Evolutionary conservation across 2,888 invertebrate genomes (phyloP), one percentile per base, ranked within the genome.

Genomic region (Brachypterus glaber): DNA sequence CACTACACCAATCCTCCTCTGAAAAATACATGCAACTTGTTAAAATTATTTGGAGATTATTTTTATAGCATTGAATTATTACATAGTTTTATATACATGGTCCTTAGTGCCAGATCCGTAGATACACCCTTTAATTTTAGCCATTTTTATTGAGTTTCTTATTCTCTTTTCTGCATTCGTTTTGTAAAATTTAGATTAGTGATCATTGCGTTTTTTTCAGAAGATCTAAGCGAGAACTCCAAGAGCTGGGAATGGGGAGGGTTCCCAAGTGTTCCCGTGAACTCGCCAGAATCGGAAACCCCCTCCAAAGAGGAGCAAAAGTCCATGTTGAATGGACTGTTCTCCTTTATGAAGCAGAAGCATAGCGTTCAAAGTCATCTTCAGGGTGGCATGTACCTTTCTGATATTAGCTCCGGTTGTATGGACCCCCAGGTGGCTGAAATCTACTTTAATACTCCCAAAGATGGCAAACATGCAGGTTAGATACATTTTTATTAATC

Each of bases 201-300:
- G 15, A 33, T 24, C 21, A 33, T 21, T 33, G 17, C 32, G 7
- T 12, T 3, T 33, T 15, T 37, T 29, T 11, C 30, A 55, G 60
- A 56, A 16, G 59, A 60, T 9, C 46, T 48, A 27, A 54, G 48
- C 17, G 57, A 59, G 30, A 54, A 56, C 2, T 60, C 63, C 16
- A 82, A 82, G 58, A 85, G 85, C 38, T 90, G 91, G 91, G 78
- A 85, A 49, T 87, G 91, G 91, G 91, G 91, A 13, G 89, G 90
- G 60, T 91, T 48, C 90, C 90, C 1, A 72, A 69, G 45, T 25
- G 51, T 60, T 17, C 51, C 58, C 4, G 59, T 56, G 41, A 43
- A 53, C 4, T 55, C 62, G 3, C 58, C 62, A 11, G 44, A 37
- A 9, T 48, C 45, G 25, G 58, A 59, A 30, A 49, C 47, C 27